Evolutionary conservation across 2,797 vertebrate species (phyloP), one percentile per base, ranked within the genome.

Genomic region (Botia kubotai): DNA sequence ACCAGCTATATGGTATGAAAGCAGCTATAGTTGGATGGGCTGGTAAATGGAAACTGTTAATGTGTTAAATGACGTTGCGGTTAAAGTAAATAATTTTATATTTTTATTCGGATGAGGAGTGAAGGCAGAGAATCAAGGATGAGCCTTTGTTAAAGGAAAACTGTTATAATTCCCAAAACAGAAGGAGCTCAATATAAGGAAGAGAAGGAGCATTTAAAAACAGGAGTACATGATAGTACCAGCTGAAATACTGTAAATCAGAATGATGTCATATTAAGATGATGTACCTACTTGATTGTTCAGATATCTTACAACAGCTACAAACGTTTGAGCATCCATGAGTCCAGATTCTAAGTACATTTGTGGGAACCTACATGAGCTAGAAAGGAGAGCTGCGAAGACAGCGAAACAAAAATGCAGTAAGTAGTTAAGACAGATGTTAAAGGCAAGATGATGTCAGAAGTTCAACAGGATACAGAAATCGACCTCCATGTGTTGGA

Each of bases 1-100:
- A 87, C 77, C 87, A 86, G 84, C 90, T 83, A 84, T 82, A 89
- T 75, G 85, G 75, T 52, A 79, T 72, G 50, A 57, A 73, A 86
- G 79, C 80, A 87, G 86, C 72, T 82, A 78, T 63, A 78, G 69
- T 80, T 2, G 76, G 76, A 84, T 86, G 88, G 80, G 80, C 80
- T 82, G 77, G 7, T 63, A 75, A 82, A 83, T 81, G 39, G 83
- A 81, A 79, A 66, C 75, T 57, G 72, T 72, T 81, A 81, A 76
- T 80, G 52, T 63, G 79, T 83, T 83, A 86, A 71, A 53, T 76
- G 63, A 80, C 55, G 71, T 69, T 83, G 62, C 58, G 58, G 74
- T 71, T 81, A 84, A 87, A 71, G 85, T 67, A 86, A 85, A 63
- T 23, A 72, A 79, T 72, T 79, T 79, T 66, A 79, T 21, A 50